Conservation (phyloP, 2,113 vertebrate genomes). For the Python bivittatus region DNA sequence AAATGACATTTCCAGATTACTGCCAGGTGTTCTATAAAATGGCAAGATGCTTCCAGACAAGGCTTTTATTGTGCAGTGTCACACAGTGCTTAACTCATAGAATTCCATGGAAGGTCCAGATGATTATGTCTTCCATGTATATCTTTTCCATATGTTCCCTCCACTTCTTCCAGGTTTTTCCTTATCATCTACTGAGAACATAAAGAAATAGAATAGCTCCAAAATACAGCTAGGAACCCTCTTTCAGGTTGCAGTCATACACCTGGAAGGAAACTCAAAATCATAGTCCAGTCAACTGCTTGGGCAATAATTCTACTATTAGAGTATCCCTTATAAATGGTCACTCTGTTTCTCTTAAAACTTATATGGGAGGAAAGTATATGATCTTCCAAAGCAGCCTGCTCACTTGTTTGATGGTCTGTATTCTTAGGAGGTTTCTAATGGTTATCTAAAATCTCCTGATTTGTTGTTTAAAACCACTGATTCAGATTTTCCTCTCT, state of each 20-base stretch:
- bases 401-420: not conserved
- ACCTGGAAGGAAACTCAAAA: not conserved
- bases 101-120: not conserved
- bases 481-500: not conserved
- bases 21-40: not conserved
- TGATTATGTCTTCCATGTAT: not conserved
- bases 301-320: not conserved
- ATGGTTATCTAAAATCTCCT: not conserved
- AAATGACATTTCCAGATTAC: not conserved
- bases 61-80: not conserved
- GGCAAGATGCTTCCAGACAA: not conserved
- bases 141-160: not conserved
- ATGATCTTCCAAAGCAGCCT: not conserved
- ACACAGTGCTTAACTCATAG: not conserved
- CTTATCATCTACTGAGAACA: not conserved
- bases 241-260: not conserved
- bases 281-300: not conserved
- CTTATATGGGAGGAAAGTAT: not conserved
- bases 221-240: not conserved
- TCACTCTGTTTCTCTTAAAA: not conserved
- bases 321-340: not conserved
- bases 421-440: not conserved
- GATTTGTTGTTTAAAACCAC: not conserved
- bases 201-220: not conserved
- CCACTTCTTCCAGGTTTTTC: not conserved